Conservation (phyloP, 2,797 vertebrate species). For the Mormyrops attenuatus region DNA sequence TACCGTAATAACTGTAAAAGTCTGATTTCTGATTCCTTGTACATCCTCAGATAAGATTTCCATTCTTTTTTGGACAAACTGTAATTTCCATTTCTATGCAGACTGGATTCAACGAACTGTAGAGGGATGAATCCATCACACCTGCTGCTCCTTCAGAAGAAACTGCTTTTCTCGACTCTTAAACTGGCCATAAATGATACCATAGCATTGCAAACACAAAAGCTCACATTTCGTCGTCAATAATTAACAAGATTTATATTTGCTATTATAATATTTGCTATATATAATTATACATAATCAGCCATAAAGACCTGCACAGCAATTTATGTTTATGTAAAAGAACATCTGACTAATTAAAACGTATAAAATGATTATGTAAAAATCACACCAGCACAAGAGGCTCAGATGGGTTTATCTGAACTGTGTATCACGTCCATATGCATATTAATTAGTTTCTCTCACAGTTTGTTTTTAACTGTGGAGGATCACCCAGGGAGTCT, state of each 20-base stretch:
- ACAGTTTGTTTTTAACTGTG: conserved; percentile 2
- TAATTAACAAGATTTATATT: not conserved
- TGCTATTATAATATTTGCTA: not conserved
- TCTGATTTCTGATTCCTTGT: not conserved
- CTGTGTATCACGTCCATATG: not conserved
- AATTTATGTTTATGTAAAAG: not conserved
- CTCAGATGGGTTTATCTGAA: not conserved
- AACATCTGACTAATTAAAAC: not conserved
- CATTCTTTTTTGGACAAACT: not conserved
- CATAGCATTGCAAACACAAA: not conserved
- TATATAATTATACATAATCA: not conserved
- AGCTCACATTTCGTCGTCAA: not conserved
- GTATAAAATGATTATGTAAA: not conserved
- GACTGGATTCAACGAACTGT: not conserved
- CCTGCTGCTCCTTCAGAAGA: not conserved
- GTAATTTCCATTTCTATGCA: not conserved
- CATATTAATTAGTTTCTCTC: not conserved
- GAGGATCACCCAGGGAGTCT: not conserved
- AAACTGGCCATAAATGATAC: not conserved
- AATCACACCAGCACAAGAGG: not conserved
- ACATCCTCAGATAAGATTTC: not conserved
- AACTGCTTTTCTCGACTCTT: not conserved
- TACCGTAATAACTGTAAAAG: not conserved
- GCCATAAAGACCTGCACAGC: not conserved
- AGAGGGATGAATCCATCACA: not conserved